A percentile compares a stretch with the other conserved stretches of the same genome.
Evolutionary conservation across 2,888 invertebrate genomes (phyloP).

Genomic region (Ecdyonurus torrentis): DNA sequence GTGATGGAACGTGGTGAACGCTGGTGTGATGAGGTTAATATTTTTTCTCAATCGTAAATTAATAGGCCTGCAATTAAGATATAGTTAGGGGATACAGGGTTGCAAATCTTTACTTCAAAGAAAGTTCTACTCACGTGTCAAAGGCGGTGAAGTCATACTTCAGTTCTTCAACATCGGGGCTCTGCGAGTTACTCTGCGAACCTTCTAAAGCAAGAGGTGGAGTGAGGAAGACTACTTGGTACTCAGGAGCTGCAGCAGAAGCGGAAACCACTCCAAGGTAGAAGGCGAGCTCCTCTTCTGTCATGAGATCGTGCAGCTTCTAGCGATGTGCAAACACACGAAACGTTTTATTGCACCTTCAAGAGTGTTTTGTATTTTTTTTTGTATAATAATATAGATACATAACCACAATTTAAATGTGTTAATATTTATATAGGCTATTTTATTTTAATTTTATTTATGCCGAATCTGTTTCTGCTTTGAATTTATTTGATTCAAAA

Average conservation of each 20-base stretch:
- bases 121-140: slow-evolving; percentile 31
- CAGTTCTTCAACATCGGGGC: slow-evolving; percentile 28
- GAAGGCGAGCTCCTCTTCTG: slow-evolving; percentile 25
- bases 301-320: slow-evolving; percentile 26
- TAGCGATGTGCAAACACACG: background rate
- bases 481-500: no score
- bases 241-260: slow-evolving; percentile 30
- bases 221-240: slow-evolving; percentile 43
- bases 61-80: slow-evolving; percentile 19
- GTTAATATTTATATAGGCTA: no score
- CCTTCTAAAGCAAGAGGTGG: slow-evolving; percentile 22
- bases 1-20: slow-evolving; percentile 41
- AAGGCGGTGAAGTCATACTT: slow-evolving; percentile 42
- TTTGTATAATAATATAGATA: no score
- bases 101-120: slow-evolving; percentile 9
- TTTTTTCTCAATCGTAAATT: slow-evolving; percentile 44
- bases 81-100: slow-evolving; percentile 1
- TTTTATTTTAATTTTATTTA: no score
- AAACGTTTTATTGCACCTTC: background rate
- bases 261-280: slow-evolving; percentile 24
- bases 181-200: slow-evolving; percentile 17
- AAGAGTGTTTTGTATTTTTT: no score
- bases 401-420: no score
- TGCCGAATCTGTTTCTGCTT: no score
- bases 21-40: slow-evolving; percentile 37